These are phyloP conservation scores for Zaprionus vittiger DNA, from an alignment of 1,140 invertebrate species.

Conservation along the genomic window DNA sequence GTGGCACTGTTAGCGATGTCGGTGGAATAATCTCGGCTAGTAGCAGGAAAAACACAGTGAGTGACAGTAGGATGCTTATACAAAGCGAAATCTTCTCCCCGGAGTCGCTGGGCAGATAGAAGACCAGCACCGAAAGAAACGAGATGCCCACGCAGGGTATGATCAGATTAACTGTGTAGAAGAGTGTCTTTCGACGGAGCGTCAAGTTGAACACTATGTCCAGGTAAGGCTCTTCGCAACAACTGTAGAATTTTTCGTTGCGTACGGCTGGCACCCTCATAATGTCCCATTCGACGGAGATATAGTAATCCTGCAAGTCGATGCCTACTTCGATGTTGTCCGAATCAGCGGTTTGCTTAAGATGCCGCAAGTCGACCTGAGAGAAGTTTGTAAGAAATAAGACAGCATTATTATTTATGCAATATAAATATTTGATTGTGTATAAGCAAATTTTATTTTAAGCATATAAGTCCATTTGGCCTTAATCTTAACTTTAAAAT, in stretches of 20 bases:
- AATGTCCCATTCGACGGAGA: slow-evolving; percentile 99
- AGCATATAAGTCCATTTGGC: too few relatives aligned
- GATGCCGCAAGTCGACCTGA: slow-evolving; percentile 94
- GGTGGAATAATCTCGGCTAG: slow-evolving; percentile 99
- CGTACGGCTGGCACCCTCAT: slow-evolving; percentile 94
- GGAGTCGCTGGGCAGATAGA: slow-evolving; percentile 99
- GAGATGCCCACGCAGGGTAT: slow-evolving; percentile 98
- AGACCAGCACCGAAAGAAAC: slow-evolving; percentile 98
- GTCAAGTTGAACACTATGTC: slow-evolving; percentile 99
- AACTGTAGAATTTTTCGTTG: slow-evolving; percentile 95
- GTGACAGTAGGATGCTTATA: slow-evolving; percentile 98
- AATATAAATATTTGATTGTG: neutral
- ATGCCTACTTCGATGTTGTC: slow-evolving; percentile 94
- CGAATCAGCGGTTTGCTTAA: slow-evolving; percentile 91
- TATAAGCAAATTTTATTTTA: neutral
- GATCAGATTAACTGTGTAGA: slow-evolving; percentile 98
- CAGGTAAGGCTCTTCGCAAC: slow-evolving; percentile 95
- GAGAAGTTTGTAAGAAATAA: neutral
- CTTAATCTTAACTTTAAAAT: too few relatives aligned
- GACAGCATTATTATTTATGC: neutral
- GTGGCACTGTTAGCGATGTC: slow-evolving; percentile 98
- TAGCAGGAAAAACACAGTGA: slow-evolving; percentile 99
- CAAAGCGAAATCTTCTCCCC: slow-evolving; percentile 99
- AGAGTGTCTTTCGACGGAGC: slow-evolving; percentile 97
- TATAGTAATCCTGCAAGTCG: slow-evolving; percentile 97